A percentile compares a stretch with the other conserved stretches of the same genome.
These are phyloP conservation scores for Phalacrocorax carbo DNA, from an alignment of 2,113 vertebrate species.

Conservation along the genomic window DNA sequence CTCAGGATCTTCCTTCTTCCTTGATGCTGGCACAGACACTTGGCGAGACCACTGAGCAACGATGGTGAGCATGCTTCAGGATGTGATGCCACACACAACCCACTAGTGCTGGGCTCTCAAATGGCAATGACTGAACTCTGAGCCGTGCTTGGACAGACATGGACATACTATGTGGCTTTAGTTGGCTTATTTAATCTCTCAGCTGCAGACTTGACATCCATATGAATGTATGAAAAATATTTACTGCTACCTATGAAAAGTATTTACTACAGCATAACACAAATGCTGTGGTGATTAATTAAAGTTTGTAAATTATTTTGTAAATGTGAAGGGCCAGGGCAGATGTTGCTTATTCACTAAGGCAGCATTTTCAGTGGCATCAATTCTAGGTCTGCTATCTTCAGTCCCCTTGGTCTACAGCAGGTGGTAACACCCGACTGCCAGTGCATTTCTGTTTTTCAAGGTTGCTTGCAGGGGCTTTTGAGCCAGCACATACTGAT, in stretches of 20 bases:
- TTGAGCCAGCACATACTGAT: background rate
- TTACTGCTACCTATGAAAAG: background rate
- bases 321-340: background rate
- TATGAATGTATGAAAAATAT: background rate
- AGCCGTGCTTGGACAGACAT: background rate
- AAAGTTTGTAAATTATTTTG: background rate
- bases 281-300: background rate
- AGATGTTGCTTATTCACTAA: background rate
- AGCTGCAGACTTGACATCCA: background rate
- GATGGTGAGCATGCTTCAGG: background rate
- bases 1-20: background rate
- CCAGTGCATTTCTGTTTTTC: background rate
- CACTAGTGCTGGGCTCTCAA: background rate
- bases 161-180: background rate
- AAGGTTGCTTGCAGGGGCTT: background rate
- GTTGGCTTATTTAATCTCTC: background rate
- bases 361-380: background rate
- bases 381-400: background rate
- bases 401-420: background rate
- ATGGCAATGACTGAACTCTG: background rate
- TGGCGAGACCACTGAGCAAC: background rate
- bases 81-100: background rate
- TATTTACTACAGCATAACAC: background rate
- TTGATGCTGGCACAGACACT: background rate
- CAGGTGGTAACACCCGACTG: background rate